Evolutionary conservation across 2,113 vertebrate species (phyloP).

Genomic region (Callocephalon fimbriatum): DNA sequence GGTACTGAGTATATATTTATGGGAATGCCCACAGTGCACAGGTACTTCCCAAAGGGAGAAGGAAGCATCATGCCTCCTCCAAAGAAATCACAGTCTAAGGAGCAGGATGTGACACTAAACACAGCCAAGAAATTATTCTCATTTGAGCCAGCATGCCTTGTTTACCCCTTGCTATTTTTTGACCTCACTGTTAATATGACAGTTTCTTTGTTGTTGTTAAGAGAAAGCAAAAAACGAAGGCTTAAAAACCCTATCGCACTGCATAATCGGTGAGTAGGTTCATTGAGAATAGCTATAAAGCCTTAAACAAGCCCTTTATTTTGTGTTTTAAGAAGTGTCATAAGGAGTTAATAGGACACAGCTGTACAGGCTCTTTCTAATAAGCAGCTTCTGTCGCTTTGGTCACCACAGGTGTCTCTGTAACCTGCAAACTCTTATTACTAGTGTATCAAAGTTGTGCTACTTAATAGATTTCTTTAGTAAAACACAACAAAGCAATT

Average conservation of each 20-base stretch:
- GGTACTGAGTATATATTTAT: slow-evolving; percentile 1
- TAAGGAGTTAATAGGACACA: slow-evolving; percentile 86
- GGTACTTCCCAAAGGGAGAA: neutral
- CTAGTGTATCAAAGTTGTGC: slow-evolving; percentile 89
- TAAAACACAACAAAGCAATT: slow-evolving; percentile 89
- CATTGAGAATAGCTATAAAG: slow-evolving; percentile 74
- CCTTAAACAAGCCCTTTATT: slow-evolving; percentile 80
- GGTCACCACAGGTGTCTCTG: slow-evolving; percentile 87
- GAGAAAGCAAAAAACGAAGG: slow-evolving; percentile 44
- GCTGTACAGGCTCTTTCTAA: slow-evolving; percentile 82
- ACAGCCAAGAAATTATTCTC: neutral
- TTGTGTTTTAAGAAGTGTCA: slow-evolving; percentile 81
- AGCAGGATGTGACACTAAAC: slow-evolving; percentile 11
- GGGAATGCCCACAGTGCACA: neutral
- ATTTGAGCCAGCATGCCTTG: neutral
- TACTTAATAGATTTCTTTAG: slow-evolving; percentile 89
- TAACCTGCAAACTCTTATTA: slow-evolving; percentile 87
- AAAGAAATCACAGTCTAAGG: neutral
- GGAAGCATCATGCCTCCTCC: neutral
- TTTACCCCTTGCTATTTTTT: slow-evolving; percentile 55
- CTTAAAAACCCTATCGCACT: slow-evolving; percentile 64
- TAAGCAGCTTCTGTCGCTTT: slow-evolving; percentile 83
- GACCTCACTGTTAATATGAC: slow-evolving; percentile 63
- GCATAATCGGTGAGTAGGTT: slow-evolving; percentile 50
- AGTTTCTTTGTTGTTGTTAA: slow-evolving; percentile 35